Conservation (phyloP, 2,797 vertebrate species). For the Bufotes viridis region DNA sequence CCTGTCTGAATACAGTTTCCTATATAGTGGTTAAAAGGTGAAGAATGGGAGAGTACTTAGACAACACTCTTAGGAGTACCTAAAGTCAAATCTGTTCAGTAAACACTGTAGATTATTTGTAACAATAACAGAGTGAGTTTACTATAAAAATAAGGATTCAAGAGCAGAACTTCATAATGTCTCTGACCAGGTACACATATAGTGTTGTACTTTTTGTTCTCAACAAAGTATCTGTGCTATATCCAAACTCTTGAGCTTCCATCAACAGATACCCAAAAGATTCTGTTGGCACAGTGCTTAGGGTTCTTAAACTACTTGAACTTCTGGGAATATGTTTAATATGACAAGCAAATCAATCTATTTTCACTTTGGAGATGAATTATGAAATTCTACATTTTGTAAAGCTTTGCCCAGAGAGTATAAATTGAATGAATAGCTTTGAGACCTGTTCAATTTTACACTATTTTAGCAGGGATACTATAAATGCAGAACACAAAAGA, state of each 20-base stretch:
- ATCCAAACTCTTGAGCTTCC: slow-evolving; percentile 68
- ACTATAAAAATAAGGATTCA: neutral
- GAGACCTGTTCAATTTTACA: slow-evolving; percentile 68
- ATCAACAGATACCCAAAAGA: slow-evolving; percentile 71
- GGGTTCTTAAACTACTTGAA: slow-evolving; percentile 77
- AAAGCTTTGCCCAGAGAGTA: slow-evolving; percentile 71
- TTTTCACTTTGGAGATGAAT: slow-evolving; percentile 73
- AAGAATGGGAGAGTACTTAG: too few species aligned
- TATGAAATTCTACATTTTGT: slow-evolving; percentile 78
- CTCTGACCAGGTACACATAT: neutral
- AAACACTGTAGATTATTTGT: too few species aligned
- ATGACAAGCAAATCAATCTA: slow-evolving; percentile 80
- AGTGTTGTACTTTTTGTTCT: slow-evolving; percentile 57
- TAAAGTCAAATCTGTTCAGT: too few species aligned
- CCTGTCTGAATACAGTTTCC: too few species aligned
- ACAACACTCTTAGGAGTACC: too few species aligned
- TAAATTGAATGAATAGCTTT: slow-evolving; percentile 74
- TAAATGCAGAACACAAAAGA: slow-evolving; percentile 65
- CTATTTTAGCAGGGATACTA: slow-evolving; percentile 65
- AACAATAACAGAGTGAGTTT: neutral
- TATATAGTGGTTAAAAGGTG: too few species aligned
- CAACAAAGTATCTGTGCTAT: slow-evolving; percentile 69
- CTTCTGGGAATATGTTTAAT: slow-evolving; percentile 75
- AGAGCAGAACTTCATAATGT: neutral
- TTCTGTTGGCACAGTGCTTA: slow-evolving; percentile 65